Percentiles rank a stretch among this genome's conserved stretches.
Evolutionary conservation across 2,797 vertebrate species (phyloP).

Genomic region (Neomorphus geoffroyi): DNA sequence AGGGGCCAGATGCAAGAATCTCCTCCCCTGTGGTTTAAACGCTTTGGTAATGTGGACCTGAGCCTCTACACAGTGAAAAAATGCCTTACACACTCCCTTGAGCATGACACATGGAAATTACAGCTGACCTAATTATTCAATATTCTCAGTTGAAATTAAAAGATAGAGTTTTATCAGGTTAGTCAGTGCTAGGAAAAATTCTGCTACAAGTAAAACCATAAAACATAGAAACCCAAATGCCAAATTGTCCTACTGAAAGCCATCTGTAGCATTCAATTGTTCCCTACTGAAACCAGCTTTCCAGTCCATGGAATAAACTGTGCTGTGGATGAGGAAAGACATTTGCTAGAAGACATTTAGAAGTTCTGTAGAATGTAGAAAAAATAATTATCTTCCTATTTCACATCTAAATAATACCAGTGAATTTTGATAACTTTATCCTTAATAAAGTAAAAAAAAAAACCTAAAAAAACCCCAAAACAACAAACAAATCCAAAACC

Average conservation of each 20-base stretch:
- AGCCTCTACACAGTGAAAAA: neutral
- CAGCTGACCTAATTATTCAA: neutral
- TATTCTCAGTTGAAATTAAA: neutral
- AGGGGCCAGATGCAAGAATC: neutral
- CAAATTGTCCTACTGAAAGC: neutral
- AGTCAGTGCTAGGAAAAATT: neutral
- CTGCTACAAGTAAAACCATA: neutral
- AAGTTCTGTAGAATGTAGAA: neutral
- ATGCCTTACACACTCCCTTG: neutral
- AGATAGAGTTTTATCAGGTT: neutral
- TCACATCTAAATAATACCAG: neutral
- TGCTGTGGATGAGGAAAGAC: neutral
- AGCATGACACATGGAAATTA: neutral
- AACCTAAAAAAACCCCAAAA: too few relatives aligned
- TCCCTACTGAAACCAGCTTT: neutral
- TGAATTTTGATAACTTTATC: neutral
- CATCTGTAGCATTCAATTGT: neutral
- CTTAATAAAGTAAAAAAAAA: neutral
- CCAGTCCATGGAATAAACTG: neutral
- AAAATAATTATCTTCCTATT: neutral
- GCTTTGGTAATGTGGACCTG: neutral
- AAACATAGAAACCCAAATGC: neutral
- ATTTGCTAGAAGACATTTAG: neutral
- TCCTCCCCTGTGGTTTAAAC: neutral
- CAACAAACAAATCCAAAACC: too few relatives aligned